These are phyloP conservation scores for Saccostrea echinata DNA, from an alignment of 1,140 invertebrate species.

Conservation along the genomic window DNA sequence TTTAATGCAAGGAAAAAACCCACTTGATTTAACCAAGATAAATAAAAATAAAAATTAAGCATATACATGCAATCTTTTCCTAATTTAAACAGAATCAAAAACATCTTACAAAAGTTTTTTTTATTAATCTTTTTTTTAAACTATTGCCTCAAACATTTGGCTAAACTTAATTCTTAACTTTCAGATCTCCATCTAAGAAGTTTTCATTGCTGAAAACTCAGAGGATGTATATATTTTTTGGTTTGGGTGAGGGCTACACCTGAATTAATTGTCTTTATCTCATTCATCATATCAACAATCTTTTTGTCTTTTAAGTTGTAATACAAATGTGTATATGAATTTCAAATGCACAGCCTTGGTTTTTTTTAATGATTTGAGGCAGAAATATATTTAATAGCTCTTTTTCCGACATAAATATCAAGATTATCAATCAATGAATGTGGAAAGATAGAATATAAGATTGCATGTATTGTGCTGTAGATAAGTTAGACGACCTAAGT, in stretches of 20 bases:
- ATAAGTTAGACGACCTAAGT: neutral
- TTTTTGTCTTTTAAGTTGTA: neutral
- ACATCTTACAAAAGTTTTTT: too few species aligned
- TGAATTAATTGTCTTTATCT: neutral
- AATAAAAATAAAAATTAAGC: too few species aligned
- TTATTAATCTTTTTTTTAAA: too few species aligned
- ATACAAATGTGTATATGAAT: neutral
- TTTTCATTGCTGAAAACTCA: neutral
- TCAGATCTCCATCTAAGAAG: too few species aligned
- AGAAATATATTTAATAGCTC: neutral
- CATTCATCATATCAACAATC: constrained; percentile 9
- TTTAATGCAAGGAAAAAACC: too few species aligned
- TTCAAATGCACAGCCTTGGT: neutral
- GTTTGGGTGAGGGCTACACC: neutral
- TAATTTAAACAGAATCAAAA: too few species aligned
- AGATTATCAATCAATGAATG: neutral
- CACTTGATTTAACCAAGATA: too few species aligned
- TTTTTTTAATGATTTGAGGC: neutral
- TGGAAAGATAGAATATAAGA: neutral
- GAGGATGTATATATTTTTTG: neutral
- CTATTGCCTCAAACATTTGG: too few species aligned
- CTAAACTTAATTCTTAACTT: too few species aligned
- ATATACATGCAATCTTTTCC: too few species aligned
- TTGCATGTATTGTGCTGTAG: neutral
- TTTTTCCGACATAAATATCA: neutral